These are phyloP conservation scores for Saimiri boliviensis DNA, from an alignment of 2,113 vertebrate species.

Conservation along the genomic window DNA sequence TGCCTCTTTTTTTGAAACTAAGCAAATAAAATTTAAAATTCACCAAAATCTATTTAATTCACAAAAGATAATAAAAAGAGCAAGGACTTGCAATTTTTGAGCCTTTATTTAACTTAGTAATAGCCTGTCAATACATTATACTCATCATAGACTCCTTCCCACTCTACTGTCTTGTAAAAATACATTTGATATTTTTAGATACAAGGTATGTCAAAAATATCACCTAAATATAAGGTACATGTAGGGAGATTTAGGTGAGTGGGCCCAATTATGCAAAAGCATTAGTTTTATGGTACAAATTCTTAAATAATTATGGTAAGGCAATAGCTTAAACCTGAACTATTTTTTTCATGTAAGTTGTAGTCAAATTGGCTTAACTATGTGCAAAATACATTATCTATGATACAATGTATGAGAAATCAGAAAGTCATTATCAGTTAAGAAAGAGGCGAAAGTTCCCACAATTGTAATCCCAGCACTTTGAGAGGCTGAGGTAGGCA, in stretches of 20 bases:
- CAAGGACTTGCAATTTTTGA: not conserved
- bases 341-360: conserved; percentile 1
- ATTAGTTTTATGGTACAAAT: not conserved
- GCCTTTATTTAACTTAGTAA: not conserved
- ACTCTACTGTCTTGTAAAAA: not conserved
- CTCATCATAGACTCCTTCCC: not conserved
- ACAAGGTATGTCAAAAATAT: not conserved
- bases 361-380: not conserved
- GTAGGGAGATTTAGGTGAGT: not conserved
- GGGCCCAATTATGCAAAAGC: not conserved
- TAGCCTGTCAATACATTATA: not conserved
- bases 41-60: not conserved
- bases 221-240: not conserved
- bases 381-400: conserved; percentile 7
- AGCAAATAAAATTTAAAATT: not conserved
- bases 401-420: not conserved
- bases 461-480: no score
- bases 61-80: not conserved
- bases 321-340: not conserved
- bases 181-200: conserved; percentile 16
- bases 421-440: conserved; percentile 36
- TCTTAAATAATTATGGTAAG: not conserved
- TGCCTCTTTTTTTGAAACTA: not conserved
- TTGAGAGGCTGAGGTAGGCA: no score
- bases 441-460: not conserved